phyloP scores from a whole-genome alignment of 1,140 invertebrate genomes.

The Hylyphantes graminicola region DNA sequence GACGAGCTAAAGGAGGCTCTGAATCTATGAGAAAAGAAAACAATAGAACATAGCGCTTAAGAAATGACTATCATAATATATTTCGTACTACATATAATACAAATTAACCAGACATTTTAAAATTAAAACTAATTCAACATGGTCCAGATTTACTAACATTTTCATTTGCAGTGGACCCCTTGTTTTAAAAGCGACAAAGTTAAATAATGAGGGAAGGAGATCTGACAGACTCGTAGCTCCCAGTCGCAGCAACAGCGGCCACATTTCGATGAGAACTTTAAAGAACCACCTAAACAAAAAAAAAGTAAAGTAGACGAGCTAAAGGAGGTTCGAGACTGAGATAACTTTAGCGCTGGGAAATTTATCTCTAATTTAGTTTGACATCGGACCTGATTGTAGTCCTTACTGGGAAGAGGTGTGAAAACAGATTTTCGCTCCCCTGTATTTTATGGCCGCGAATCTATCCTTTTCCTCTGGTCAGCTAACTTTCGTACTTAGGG shows the following conservation, averaged over 20 bases:
- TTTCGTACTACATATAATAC: no score
- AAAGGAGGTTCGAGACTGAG: not conserved
- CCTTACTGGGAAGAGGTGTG: conserved; percentile 27
- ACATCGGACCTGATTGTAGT: conserved; percentile 53
- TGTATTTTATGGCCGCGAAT: conserved; percentile 42
- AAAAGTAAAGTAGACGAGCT: not conserved
- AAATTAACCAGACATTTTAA: no score
- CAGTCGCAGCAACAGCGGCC: not conserved
- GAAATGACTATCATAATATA: no score
- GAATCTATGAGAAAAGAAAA: no score
- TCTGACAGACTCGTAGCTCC: conserved; percentile 40
- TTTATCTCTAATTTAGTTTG: conserved; percentile 57
- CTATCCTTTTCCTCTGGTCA: conserved; percentile 17
- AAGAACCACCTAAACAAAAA: conserved; percentile 3
- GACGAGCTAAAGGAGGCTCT: no score
- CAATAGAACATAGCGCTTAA: no score
- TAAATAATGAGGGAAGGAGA: conserved; percentile 23
- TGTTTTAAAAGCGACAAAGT: not conserved
- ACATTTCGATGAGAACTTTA: conserved; percentile 39
- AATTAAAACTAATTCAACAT: no score
- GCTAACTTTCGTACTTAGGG: not conserved
- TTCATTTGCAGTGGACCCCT: conserved; percentile 28
- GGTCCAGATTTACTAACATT: no score
- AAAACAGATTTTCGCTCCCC: conserved; percentile 32
- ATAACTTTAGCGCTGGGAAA: conserved; percentile 28